phyloP scores from a whole-genome alignment of 2,797 vertebrate species.

The Paratrypauchen microcephalus region DNA sequence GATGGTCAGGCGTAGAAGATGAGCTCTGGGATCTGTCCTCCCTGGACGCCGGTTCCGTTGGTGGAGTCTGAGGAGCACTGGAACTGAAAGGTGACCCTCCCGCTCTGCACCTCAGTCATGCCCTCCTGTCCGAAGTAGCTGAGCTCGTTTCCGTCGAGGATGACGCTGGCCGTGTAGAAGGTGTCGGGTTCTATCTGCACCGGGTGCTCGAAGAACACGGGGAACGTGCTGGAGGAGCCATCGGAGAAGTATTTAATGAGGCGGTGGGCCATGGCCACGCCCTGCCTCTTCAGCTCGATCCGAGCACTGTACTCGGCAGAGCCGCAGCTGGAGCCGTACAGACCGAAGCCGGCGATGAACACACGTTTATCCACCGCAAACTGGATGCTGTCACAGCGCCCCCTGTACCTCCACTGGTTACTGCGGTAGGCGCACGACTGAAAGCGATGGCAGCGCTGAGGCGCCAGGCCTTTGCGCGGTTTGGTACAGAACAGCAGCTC shows the following conservation, averaged over 20 bases:
- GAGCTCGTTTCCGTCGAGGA: conserved; percentile 95
- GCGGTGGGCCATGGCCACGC: conserved; percentile 86
- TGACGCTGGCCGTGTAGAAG: conserved; percentile 96
- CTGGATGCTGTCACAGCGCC: conserved; percentile 98
- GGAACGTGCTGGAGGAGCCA: conserved; percentile 94
- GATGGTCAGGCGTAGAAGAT: conserved; percentile 92
- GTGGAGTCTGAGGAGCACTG: conserved; percentile 99
- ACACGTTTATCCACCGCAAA: conserved; percentile 94
- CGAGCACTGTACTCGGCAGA: conserved; percentile 95
- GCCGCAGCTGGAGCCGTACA: conserved; percentile 96
- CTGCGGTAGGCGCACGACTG: conserved; percentile 97
- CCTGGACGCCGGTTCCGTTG: conserved; percentile 96
- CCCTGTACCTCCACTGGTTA: conserved; percentile 98
- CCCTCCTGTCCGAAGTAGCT: conserved; percentile 98
- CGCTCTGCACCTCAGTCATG: conserved; percentile 97
- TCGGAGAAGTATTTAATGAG: conserved; percentile 95
- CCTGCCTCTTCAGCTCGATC: conserved; percentile 96
- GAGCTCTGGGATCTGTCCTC: conserved; percentile 96
- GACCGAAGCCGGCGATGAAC: conserved; percentile 94
- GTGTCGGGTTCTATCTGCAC: conserved; percentile 97
- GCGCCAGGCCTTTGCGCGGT: conserved; percentile 87
- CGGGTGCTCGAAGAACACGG: conserved; percentile 93
- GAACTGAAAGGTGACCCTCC: conserved; percentile 97
- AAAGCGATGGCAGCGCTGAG: conserved; percentile 95
- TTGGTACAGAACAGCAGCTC: conserved; percentile 88